Conservation (phyloP, 2,888 invertebrate species). For the Seira ritae region DNA sequence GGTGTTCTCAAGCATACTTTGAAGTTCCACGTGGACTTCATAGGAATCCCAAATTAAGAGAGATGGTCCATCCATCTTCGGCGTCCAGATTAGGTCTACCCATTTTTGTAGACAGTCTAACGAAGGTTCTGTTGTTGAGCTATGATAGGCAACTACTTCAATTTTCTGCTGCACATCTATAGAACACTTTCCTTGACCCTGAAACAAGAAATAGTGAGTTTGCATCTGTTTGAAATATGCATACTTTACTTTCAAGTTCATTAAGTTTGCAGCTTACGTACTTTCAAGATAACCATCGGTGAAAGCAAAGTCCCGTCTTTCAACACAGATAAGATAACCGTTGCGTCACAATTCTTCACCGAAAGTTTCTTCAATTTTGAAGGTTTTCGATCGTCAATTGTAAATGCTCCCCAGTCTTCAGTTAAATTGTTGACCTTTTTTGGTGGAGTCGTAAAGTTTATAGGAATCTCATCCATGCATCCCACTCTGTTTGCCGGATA, state of each 20-base stretch:
- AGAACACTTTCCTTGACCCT: slow-evolving; percentile 68
- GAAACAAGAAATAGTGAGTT: background rate
- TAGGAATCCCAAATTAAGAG: slow-evolving; percentile 72
- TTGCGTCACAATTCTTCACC: slow-evolving; percentile 74
- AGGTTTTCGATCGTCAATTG: slow-evolving; percentile 17
- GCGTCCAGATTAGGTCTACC: slow-evolving; percentile 66
- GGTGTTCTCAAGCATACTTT: slow-evolving; percentile 23
- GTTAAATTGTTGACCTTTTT: too few species aligned
- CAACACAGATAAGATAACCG: slow-evolving; percentile 73
- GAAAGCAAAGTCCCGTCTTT: slow-evolving; percentile 74
- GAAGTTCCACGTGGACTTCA: slow-evolving; percentile 66
- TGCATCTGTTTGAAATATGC: background rate
- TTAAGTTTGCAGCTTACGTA: slow-evolving; percentile 40
- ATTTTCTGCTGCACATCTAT: too few species aligned
- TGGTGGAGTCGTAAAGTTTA: slow-evolving; percentile 71
- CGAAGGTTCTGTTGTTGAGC: slow-evolving; percentile 63
- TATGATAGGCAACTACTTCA: slow-evolving; percentile 66
- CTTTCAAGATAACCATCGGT: slow-evolving; percentile 74
- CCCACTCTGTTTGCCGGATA: slow-evolving; percentile 67
- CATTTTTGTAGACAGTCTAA: slow-evolving; percentile 62
- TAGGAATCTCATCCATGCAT: slow-evolving; percentile 74
- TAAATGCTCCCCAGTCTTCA: background rate
- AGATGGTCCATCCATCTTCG: slow-evolving; percentile 53
- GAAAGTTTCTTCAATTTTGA: slow-evolving; percentile 68
- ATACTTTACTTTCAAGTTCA: background rate